A percentile compares a stretch with the other conserved stretches of the same genome.
Evolutionary conservation across 2,888 invertebrate species (phyloP).

Genomic region (Odontomyia ornata): DNA sequence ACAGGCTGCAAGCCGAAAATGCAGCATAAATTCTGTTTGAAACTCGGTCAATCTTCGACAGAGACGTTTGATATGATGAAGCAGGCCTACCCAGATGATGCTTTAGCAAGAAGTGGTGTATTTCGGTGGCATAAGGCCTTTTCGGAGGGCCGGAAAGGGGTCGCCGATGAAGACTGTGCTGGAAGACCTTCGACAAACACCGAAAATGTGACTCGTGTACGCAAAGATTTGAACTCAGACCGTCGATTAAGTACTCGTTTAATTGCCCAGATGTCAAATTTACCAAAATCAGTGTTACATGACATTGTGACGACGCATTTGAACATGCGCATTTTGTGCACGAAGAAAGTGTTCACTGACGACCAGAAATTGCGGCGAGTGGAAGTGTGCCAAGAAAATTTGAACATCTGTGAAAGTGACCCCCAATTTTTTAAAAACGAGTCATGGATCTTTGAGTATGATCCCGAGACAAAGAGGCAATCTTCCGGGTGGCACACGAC

Average conservation of each 20-base stretch:
- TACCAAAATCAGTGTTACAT: constrained; percentile 17
- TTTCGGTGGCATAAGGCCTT: constrained; percentile 19
- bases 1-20: constrained; percentile 5
- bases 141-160: constrained; percentile 4
- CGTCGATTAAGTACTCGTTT: constrained; percentile 10
- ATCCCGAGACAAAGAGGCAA: too few species aligned
- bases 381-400: constrained; percentile 26
- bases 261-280: constrained; percentile 22
- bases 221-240: constrained; percentile 22
- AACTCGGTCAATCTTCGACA: constrained; percentile 7
- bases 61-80: constrained; percentile 25
- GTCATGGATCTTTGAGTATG: too few species aligned
- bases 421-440: constrained; percentile 21
- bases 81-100: constrained; percentile 28
- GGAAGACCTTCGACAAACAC: constrained; percentile 26
- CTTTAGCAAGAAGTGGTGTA: constrained; percentile 8
- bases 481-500: too few species aligned
- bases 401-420: constrained; percentile 22
- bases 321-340: constrained; percentile 19
- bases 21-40: constrained; percentile 11
- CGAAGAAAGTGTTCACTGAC: constrained; percentile 2
- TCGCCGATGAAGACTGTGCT: constrained; percentile 5
- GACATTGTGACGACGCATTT: constrained; percentile 22
- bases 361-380: constrained; percentile 15
- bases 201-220: constrained; percentile 15